Percentiles rank a stretch among this genome's conserved stretches.
phyloP scores from a whole-genome alignment of 2,113 vertebrate species.

The Nyctibius bracteatus region DNA sequence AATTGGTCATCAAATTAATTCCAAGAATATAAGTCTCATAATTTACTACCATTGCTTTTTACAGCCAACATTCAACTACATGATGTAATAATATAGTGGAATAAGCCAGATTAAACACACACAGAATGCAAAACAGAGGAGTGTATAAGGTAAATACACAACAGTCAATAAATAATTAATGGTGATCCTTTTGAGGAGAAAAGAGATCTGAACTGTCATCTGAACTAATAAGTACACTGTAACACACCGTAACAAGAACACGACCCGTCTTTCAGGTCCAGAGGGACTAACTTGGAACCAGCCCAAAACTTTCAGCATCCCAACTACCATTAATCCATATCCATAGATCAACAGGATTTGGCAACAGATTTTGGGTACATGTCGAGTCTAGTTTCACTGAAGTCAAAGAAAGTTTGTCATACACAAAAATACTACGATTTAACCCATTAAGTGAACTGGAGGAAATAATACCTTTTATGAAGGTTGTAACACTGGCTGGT shows the following conservation, averaged over 20 bases:
- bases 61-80: background rate
- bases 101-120: background rate
- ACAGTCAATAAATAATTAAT: background rate
- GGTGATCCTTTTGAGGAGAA: background rate
- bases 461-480: background rate
- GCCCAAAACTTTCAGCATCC: background rate
- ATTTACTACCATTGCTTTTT: conserved; percentile 8
- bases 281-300: background rate
- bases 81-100: background rate
- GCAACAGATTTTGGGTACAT: background rate
- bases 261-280: background rate
- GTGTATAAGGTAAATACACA: background rate
- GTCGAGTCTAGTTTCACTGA: background rate
- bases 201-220: background rate
- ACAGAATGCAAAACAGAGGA: background rate
- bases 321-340: background rate
- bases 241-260: background rate
- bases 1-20: background rate
- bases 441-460: background rate
- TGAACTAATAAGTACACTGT: background rate
- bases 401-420: background rate
- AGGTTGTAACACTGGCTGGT: background rate
- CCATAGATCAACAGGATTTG: background rate
- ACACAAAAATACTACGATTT: background rate
- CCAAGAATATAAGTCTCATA: background rate